Evolutionary conservation across 2,888 invertebrate genomes (phyloP).

Genomic region (Strigamia transsilvanica): DNA sequence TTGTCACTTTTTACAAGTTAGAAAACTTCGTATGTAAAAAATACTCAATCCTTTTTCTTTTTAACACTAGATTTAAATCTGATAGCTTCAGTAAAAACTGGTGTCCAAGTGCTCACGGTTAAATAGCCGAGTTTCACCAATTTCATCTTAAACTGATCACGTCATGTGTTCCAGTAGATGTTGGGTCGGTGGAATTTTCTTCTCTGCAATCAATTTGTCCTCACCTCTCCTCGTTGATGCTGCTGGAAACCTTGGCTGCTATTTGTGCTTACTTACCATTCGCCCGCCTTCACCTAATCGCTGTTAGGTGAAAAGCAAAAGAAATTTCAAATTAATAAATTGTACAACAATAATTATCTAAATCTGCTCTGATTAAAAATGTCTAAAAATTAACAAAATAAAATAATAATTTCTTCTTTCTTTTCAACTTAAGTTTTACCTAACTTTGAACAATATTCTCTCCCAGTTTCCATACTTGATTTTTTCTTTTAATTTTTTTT

Average conservation of each 20-base stretch:
- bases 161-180: background rate
- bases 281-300: constrained; percentile 58
- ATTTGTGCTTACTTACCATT: constrained; percentile 61
- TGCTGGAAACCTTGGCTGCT: constrained; percentile 55
- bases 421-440: background rate
- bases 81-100: background rate
- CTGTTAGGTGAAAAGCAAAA: constrained; percentile 59
- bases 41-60: background rate
- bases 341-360: background rate
- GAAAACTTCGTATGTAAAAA: background rate
- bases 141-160: background rate
- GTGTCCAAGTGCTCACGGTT: background rate
- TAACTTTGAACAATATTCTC: background rate
- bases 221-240: constrained; percentile 10
- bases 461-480: background rate
- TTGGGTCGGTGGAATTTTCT: background rate
- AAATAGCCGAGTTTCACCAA: background rate
- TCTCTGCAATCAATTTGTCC: background rate
- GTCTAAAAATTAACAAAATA: constrained; percentile 46
- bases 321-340: constrained; percentile 53
- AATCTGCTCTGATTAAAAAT: constrained; percentile 19
- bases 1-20: background rate
- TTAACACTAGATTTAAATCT: background rate
- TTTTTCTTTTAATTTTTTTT: constrained; percentile 24
- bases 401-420: background rate